Base-by-base conservation (phyloP, 2,888 invertebrate genomes). In the Mimumesa dahlbomi region DNA sequence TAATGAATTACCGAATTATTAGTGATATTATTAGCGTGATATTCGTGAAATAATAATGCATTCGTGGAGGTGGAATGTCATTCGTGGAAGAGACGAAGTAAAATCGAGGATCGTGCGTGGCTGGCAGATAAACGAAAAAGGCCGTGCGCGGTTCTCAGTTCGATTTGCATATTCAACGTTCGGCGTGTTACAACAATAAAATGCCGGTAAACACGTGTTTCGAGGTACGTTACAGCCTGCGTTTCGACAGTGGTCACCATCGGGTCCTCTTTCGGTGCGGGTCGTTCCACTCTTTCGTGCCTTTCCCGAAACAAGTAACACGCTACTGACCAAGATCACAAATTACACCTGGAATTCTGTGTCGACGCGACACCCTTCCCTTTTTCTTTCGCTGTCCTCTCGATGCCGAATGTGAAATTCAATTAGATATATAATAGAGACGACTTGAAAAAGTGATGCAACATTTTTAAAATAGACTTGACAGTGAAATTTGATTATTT, bases 181-280 rank as follows among this genome's bases (percentile, higher is more conserved):
- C 43, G 63, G 16, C 68, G 59, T 49, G 70, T 72, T 77, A 80
- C 78, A 79, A 84, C 79, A 84, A 84, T 83, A 83, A 84, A 82
- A 70, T 77, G 72, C 46, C 76, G 75, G 76, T 79, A 82, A 84
- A 84, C 82, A 82, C 77, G 73, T 82, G 83, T 82, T 84, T 63
- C 64, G 40, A 18, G 57, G 56, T 63, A 74, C 71, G 68, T 80
- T 77, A 77, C 69, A 66, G 38, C 65, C 50, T 34, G 50, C 49
- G 49, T 69, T 61, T 49, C 52, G 66, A 65, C 63, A 56, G 64
- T 38, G 59, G 50, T 21, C 48, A 16, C 64, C 46, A 29, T 61
- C 57, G 46, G 40, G 19, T 9, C 6, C 38, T 43, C 54, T 52
- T 66, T 67, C 61, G 34, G 34, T 31, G 29, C 50, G 64, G 42